A percentile compares a stretch with the other conserved stretches of the same genome.
phyloP scores from a whole-genome alignment of 2,113 vertebrate genomes.

The Cottus gobio region DNA sequence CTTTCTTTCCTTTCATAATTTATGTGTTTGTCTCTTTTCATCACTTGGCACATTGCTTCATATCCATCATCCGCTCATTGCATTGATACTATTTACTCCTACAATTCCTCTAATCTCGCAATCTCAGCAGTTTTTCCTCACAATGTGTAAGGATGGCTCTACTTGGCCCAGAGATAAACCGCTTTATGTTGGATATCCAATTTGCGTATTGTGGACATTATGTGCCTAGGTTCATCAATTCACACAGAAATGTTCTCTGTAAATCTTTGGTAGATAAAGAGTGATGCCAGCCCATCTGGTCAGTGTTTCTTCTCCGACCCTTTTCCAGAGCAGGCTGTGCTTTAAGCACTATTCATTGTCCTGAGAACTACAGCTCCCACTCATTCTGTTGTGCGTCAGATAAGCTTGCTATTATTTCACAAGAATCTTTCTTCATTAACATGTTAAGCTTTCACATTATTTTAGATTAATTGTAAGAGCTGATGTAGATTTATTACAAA shows the following conservation, averaged over 20 bases:
- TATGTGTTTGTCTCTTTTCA: slow-evolving; percentile 24
- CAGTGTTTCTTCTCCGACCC: slow-evolving; percentile 22
- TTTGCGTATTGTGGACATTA: slow-evolving; percentile 7
- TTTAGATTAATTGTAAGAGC: background rate
- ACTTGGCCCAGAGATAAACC: slow-evolving; percentile 34
- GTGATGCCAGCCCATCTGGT: slow-evolving; percentile 40
- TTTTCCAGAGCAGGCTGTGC: slow-evolving; percentile 27
- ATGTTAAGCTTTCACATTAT: background rate
- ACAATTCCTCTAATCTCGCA: background rate
- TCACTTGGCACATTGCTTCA: slow-evolving; percentile 21
- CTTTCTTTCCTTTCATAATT: background rate
- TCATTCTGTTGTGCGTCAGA: background rate
- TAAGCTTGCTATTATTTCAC: background rate
- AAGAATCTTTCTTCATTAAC: background rate
- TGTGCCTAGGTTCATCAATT: background rate
- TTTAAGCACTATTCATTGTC: background rate
- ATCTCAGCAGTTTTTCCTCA: slow-evolving; percentile 9
- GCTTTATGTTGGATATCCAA: background rate
- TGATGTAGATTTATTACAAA: background rate
- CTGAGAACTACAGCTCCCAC: background rate
- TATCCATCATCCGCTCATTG: slow-evolving; percentile 28
- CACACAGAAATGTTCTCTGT: background rate
- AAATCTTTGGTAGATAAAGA: slow-evolving; percentile 13
- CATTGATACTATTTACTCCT: slow-evolving; percentile 7
- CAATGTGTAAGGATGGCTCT: background rate